phyloP scores from a whole-genome alignment of 2,888 invertebrate genomes.

The Stenichneumon culpator region DNA sequence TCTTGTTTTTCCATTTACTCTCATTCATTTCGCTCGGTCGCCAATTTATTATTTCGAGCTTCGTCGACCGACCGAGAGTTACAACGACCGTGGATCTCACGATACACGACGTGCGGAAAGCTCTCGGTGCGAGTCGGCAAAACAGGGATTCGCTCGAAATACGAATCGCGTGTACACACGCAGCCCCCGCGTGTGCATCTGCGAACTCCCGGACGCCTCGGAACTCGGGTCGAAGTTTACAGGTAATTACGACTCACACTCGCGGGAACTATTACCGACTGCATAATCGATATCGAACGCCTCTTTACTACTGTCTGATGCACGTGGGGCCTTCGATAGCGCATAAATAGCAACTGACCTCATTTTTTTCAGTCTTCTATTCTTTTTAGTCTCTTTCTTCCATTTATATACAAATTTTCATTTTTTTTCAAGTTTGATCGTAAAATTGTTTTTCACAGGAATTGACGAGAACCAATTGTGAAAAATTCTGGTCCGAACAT shows the following conservation, averaged over 20 bases:
- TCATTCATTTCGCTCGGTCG: conserved; percentile 21
- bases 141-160: neutral
- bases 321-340: neutral
- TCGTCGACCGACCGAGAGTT: conserved; percentile 63
- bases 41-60: conserved; percentile 72
- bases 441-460: neutral
- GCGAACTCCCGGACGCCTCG: neutral
- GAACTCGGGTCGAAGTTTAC: conserved; percentile 24
- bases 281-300: conserved; percentile 30
- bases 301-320: conserved; percentile 16
- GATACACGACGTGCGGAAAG: conserved; percentile 45
- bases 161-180: neutral
- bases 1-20: conserved; percentile 18
- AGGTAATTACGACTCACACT: neutral
- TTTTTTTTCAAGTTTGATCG: neutral
- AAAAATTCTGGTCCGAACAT: neutral
- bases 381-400: neutral
- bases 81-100: conserved; percentile 19
- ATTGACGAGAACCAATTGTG: neutral
- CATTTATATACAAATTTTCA: too few relatives aligned
- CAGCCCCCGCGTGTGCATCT: neutral
- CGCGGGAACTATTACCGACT: neutral
- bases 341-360: neutral
- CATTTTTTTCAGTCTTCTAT: neutral
- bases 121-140: conserved; percentile 30